phyloP scores from a whole-genome alignment of 2,888 invertebrate species.

The Apodemia mormo region DNA sequence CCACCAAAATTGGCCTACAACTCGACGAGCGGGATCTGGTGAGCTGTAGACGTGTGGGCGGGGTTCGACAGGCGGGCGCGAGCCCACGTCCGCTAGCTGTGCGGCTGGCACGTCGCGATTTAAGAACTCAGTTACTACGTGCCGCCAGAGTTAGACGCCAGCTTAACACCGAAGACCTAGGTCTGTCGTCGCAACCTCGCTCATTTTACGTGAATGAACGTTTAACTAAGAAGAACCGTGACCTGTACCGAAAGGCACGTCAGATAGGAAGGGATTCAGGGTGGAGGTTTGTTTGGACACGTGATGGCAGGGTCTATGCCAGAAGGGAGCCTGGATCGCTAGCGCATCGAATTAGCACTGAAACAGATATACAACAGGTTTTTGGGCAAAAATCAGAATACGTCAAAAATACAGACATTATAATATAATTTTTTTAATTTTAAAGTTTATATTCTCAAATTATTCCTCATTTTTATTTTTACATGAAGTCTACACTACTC shows the following conservation, averaged over 20 bases:
- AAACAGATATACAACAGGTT: too few species aligned
- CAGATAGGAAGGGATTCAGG: slow-evolving; percentile 22
- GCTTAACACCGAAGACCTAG: slow-evolving; percentile 27
- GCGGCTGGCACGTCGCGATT: slow-evolving; percentile 29
- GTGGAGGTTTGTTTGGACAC: slow-evolving; percentile 34
- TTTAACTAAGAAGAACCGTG: slow-evolving; percentile 31
- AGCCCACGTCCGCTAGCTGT: slow-evolving; percentile 32
- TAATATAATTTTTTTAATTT: too few species aligned
- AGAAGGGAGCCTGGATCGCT: slow-evolving; percentile 8
- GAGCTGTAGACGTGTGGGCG: neutral
- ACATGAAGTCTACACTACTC: too few species aligned
- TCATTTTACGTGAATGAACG: slow-evolving; percentile 35
- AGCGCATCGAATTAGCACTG: too few species aligned
- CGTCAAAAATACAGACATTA: too few species aligned
- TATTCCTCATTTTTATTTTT: too few species aligned
- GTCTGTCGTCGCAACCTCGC: slow-evolving; percentile 8
- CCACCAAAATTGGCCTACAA: slow-evolving; percentile 27
- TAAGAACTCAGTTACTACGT: slow-evolving; percentile 29
- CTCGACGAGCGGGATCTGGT: slow-evolving; percentile 33
- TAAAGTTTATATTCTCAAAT: too few species aligned
- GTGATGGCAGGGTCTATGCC: slow-evolving; percentile 29
- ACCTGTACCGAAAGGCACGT: slow-evolving; percentile 32
- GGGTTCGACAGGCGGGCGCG: neutral
- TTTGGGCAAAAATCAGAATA: too few species aligned
- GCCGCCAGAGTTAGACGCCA: slow-evolving; percentile 30